Base-by-base conservation (phyloP, 1,140 invertebrate genomes). In the Rhynchophorus ferrugineus region DNA sequence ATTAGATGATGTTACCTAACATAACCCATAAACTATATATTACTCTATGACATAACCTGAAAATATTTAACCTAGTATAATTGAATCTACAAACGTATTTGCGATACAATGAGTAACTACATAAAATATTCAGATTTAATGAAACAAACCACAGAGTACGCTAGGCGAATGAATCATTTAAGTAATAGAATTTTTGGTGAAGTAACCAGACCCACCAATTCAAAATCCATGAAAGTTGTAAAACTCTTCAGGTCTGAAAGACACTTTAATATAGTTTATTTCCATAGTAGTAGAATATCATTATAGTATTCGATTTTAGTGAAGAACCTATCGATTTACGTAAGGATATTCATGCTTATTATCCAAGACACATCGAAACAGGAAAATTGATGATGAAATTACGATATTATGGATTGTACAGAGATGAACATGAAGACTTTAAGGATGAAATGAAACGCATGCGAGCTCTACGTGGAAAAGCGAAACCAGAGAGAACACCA, bases 361-460 rank as follows among this genome's bases (percentile, higher is more conserved):
- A 97, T 71, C 92, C 93, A 0, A 73, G 88, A 11, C 85, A 89
- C 62, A 71, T 81, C 2, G 86, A 93, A 71, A 87, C 82, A 0
- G 73, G 82, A 49, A 58, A 70, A 11, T 68, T 95, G 1, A 88
- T 89, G 81, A 73, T 71, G 43, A 73, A 80, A 52, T 69, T 92
- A 13, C 68, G 89, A 9, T 69, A 79, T 24, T 91, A 91, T 66
- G 89, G 89, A 1, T 69, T 93, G 2, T 93, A 77, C 65, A 73
- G 91, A 61, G 90, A 95, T 71, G 91, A 95, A 66, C 92, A 95
- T 74, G 69, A 82, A 68, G 93, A 95, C 73, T 95, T 95, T 61
- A 85, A 83, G 56, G 91, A 96, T 35, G 91, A 95, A 71, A 91
- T 91, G 81, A 76, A 78, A 51, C 73, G 89, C 50, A 71, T 89